A percentile compares a stretch with the other conserved stretches of the same genome.
phyloP scores from a whole-genome alignment of 2,888 invertebrate species.

The Nudaria mundana region DNA sequence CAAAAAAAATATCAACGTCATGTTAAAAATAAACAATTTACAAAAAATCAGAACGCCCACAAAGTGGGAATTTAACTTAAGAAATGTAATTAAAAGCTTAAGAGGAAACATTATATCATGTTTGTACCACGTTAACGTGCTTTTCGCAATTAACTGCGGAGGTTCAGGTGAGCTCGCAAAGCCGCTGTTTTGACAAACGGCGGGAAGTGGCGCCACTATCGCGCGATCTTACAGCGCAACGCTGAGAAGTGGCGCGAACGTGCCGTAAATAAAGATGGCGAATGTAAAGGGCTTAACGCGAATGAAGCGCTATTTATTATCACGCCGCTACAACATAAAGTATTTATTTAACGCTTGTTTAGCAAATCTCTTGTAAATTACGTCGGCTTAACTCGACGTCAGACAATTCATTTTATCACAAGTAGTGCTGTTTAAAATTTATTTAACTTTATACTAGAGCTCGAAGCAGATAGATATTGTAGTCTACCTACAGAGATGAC shows the following conservation, averaged over 20 bases:
- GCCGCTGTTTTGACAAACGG: slow-evolving; percentile 68
- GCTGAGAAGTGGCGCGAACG: slow-evolving; percentile 60
- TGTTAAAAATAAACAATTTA: neutral
- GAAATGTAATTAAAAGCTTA: slow-evolving; percentile 44
- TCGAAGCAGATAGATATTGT: neutral
- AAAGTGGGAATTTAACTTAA: slow-evolving; percentile 33
- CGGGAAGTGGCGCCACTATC: slow-evolving; percentile 63
- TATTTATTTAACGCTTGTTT: slow-evolving; percentile 29
- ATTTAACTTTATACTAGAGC: neutral
- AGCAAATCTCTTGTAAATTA: slow-evolving; percentile 29
- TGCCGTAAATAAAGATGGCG: slow-evolving; percentile 70
- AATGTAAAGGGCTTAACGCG: slow-evolving; percentile 49
- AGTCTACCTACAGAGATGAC: no score
- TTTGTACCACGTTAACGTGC: slow-evolving; percentile 61
- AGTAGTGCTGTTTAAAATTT: no score
- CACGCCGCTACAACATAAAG: slow-evolving; percentile 33
- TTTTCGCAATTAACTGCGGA: slow-evolving; percentile 67
- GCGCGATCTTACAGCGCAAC: slow-evolving; percentile 42
- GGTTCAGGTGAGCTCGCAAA: slow-evolving; percentile 60
- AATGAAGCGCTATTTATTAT: slow-evolving; percentile 37
- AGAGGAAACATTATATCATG: slow-evolving; percentile 72
- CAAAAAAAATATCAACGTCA: neutral
- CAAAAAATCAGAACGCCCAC: slow-evolving; percentile 17
- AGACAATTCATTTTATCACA: neutral
- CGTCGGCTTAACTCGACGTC: slow-evolving; percentile 4